phyloP scores from a whole-genome alignment of 2,888 invertebrate species.

The Brachylomia viminalis region DNA sequence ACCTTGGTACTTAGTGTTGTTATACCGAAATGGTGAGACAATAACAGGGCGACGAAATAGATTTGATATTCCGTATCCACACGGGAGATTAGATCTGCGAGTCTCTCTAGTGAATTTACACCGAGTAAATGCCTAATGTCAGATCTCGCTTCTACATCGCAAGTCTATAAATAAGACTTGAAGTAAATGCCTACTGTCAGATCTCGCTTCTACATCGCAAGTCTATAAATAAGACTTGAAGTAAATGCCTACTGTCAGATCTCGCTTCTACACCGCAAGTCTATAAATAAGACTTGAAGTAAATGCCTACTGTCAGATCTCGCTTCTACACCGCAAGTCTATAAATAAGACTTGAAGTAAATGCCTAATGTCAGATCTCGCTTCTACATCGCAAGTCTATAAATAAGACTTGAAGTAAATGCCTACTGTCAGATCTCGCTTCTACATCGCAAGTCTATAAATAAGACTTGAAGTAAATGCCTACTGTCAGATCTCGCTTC shows the following conservation, averaged over 20 bases:
- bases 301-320: slow-evolving; percentile 40
- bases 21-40: slow-evolving; percentile 21
- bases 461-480: slow-evolving; percentile 53
- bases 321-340: slow-evolving; percentile 34
- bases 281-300: slow-evolving; percentile 55
- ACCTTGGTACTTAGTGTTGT: neutral
- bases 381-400: slow-evolving; percentile 42
- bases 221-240: slow-evolving; percentile 53
- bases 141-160: slow-evolving; percentile 33
- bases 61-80: slow-evolving; percentile 45
- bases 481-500: slow-evolving; percentile 32
- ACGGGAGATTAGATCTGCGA: slow-evolving; percentile 43
- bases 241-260: slow-evolving; percentile 42
- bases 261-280: slow-evolving; percentile 33
- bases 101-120: slow-evolving; percentile 47
- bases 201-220: slow-evolving; percentile 34
- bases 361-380: slow-evolving; percentile 34
- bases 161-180: slow-evolving; percentile 52
- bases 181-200: slow-evolving; percentile 40
- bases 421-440: slow-evolving; percentile 32
- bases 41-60: slow-evolving; percentile 35
- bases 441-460: slow-evolving; percentile 45
- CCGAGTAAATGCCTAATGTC: slow-evolving; percentile 44
- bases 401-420: slow-evolving; percentile 55
- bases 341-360: slow-evolving; percentile 56